Evolutionary conservation across 2,113 vertebrate species (phyloP).

Genomic region (Pelmatolapia mariae): DNA sequence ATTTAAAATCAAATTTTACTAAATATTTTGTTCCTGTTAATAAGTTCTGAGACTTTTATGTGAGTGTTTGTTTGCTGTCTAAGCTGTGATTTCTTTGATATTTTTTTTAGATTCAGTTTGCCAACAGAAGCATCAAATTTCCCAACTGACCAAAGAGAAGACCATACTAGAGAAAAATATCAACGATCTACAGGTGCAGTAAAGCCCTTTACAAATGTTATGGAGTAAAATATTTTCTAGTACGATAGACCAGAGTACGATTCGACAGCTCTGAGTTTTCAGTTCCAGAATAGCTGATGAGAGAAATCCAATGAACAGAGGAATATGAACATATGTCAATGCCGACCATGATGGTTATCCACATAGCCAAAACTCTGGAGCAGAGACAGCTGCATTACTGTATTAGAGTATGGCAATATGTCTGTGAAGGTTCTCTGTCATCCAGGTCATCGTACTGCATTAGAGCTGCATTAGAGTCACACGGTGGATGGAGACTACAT

Average conservation of each 20-base stretch:
- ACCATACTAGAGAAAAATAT: slow-evolving; percentile 75
- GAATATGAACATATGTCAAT: background rate
- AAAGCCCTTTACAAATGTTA: background rate
- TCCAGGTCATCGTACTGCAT: background rate
- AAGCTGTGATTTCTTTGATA: background rate
- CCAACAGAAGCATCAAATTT: slow-evolving; percentile 78
- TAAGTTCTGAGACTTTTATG: background rate
- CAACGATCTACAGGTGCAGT: slow-evolving; percentile 78
- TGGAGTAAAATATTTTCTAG: background rate
- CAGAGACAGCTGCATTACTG: background rate
- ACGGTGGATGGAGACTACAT: background rate
- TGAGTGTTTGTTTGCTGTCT: background rate
- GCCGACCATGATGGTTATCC: background rate
- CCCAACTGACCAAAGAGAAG: slow-evolving; percentile 80
- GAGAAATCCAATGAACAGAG: background rate
- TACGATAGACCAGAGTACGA: background rate
- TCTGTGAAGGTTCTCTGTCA: background rate
- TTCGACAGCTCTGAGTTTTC: background rate
- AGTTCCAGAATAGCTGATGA: background rate
- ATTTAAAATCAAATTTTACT: background rate
- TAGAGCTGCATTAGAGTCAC: background rate
- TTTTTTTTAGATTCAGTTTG: slow-evolving; percentile 73
- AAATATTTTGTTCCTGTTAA: background rate
- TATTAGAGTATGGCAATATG: background rate
- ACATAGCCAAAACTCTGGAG: background rate